These are phyloP conservation scores for Malthinus flaveolus DNA, from an alignment of 2,888 invertebrate species.

Conservation along the genomic window DNA sequence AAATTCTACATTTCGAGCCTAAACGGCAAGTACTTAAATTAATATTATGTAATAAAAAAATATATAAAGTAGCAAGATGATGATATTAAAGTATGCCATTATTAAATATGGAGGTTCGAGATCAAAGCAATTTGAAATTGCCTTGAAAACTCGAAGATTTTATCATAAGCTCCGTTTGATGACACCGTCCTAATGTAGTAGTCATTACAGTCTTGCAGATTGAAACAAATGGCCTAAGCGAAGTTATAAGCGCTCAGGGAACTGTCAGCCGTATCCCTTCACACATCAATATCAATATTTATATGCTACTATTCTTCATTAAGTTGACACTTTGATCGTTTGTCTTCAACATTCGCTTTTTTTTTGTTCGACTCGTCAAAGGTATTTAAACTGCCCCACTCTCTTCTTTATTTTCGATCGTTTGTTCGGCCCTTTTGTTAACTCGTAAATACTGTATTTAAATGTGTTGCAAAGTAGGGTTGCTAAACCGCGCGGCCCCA, in stretches of 20 bases:
- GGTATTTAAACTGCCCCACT: no score
- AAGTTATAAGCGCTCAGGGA: slow-evolving; percentile 51
- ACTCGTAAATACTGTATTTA: slow-evolving; percentile 44
- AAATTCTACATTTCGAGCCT: no score
- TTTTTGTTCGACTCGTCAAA: slow-evolving; percentile 28
- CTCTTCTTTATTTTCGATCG: no score
- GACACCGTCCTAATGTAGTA: slow-evolving; percentile 46
- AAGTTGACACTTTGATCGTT: slow-evolving; percentile 50
- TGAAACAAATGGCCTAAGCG: slow-evolving; percentile 57
- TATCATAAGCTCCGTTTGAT: slow-evolving; percentile 43
- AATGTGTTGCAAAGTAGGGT: neutral
- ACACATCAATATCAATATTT: slow-evolving; percentile 57
- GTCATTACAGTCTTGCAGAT: slow-evolving; percentile 54
- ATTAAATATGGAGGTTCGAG: no score
- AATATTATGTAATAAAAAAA: no score
- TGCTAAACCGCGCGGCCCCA: neutral
- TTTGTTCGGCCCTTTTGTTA: slow-evolving; percentile 4
- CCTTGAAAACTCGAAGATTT: slow-evolving; percentile 3
- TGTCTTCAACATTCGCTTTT: slow-evolving; percentile 37
- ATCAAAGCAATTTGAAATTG: no score
- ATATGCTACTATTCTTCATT: slow-evolving; percentile 54
- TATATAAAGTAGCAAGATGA: no score
- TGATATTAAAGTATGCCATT: no score
- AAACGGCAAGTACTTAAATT: no score
- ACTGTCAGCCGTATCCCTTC: slow-evolving; percentile 56